These are phyloP conservation scores for Patella depressa DNA, from an alignment of 2,888 invertebrate species.

Conservation along the genomic window DNA sequence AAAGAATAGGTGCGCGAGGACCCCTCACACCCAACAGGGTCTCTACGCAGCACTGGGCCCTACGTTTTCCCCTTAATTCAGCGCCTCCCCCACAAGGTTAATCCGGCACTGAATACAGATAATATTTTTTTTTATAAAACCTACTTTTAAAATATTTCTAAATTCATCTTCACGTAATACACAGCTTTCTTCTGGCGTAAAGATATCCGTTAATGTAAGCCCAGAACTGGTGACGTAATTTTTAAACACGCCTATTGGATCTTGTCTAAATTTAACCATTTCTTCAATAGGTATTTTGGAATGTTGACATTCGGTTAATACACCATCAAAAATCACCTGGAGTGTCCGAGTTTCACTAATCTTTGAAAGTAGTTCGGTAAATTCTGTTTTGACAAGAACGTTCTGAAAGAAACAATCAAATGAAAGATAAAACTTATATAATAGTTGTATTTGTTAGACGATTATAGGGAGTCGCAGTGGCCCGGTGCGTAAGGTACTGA, in stretches of 20 bases:
- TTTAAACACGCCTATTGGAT: conserved; percentile 49
- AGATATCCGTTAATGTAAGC: background rate
- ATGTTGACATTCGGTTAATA: conserved; percentile 47
- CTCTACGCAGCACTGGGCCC: too few relatives aligned
- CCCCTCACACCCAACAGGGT: too few relatives aligned
- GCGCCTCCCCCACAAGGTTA: too few relatives aligned
- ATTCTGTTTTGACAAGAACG: conserved; percentile 52
- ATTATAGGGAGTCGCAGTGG: too few relatives aligned
- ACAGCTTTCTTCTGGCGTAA: background rate
- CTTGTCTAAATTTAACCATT: conserved; percentile 47
- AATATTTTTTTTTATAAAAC: background rate
- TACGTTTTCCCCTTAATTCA: too few relatives aligned
- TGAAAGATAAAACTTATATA: too few relatives aligned
- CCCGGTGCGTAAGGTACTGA: too few relatives aligned
- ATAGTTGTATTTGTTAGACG: too few relatives aligned
- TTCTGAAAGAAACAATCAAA: conserved; percentile 36
- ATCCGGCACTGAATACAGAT: too few relatives aligned
- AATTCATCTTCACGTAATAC: background rate
- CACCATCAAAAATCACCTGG: conserved; percentile 47
- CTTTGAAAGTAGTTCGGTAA: conserved; percentile 43
- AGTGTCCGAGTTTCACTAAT: conserved; percentile 42
- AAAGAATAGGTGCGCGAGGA: too few relatives aligned
- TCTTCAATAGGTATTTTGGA: conserved; percentile 44
- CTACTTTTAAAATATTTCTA: conserved; percentile 4
- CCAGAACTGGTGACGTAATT: conserved; percentile 22